phyloP scores from a whole-genome alignment of 2,113 vertebrate species.

The Spea bombifrons region DNA sequence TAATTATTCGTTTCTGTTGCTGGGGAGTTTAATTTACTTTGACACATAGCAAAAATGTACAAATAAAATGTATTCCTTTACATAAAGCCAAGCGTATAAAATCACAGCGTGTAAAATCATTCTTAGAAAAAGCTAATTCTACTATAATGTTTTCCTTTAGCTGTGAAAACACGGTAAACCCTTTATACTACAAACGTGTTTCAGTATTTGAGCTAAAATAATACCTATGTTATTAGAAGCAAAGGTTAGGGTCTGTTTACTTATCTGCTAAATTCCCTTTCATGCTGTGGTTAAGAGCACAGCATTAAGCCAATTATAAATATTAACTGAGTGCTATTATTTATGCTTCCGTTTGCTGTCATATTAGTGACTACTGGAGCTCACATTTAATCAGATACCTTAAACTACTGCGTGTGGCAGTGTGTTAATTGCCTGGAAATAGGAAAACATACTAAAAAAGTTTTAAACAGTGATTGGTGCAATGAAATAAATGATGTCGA shows the following conservation, averaged over 20 bases:
- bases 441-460: no score
- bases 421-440: no score
- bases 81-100: not conserved
- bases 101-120: not conserved
- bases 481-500: no score
- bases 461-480: no score
- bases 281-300: conserved; percentile 11
- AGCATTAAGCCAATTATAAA: not conserved
- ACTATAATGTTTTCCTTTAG: not conserved
- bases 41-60: not conserved
- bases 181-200: not conserved
- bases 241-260: conserved; percentile 20
- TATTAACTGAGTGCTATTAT: conserved; percentile 1
- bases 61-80: not conserved
- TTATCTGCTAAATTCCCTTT: conserved; percentile 7
- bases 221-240: conserved; percentile 12
- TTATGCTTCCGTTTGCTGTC: conserved; percentile 18
- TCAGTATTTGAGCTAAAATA: conserved; percentile 10
- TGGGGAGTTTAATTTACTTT: not conserved
- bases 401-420: not conserved
- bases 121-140: not conserved
- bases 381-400: not conserved
- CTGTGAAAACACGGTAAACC: not conserved
- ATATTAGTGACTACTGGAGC: conserved; percentile 1
- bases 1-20: no score